Evolutionary conservation across 2,888 invertebrate species (phyloP), one percentile per base, ranked within the genome.

Genomic region (Macrosiphum euphorbiae): DNA sequence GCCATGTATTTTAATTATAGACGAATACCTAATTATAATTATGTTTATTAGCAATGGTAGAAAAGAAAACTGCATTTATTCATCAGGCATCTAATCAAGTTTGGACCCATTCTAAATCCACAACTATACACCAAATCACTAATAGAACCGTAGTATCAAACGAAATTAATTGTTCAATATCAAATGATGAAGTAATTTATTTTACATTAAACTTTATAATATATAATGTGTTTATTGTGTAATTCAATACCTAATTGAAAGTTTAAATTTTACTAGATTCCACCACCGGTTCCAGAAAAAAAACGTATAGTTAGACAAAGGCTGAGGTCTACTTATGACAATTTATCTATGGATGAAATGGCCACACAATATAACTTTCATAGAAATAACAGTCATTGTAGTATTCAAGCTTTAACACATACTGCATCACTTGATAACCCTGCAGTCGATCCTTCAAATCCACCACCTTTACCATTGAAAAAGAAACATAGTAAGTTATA

Each of bases 401-500:
- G 90, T 94, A 90, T 94, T 90, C 94, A 94, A 90, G 90, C 94
- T 13, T 90, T 94, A 86, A 94, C 94, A 87, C 94, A 94, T 50
- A 94, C 94, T 67, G 94, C 94, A 44, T 94, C 94, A 67, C 94
- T 94, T 86, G 94, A 94, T 61, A 94, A 94, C 44, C 94, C 94
- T 61, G 13, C 90, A 61, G 94, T 95, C 10, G 95, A 95, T 86
- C 61, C 94, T 44, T 94, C 93, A 87, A 94, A 90, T 90, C 98
- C 98, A 95, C 99, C 99, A 94, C 99, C 99, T 91, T 96, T 99
- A 95, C 99, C 99, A 86, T 97, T 98, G 88, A 99, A 99, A 96
- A 98, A 98, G 96, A 98, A 98, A 96, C 98, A 99, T 97, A 99
- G 99, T 98, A 97, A 98, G 98, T 98, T 96, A 41, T 50, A 95